Percentiles rank a stretch among this genome's conserved stretches.
These are phyloP conservation scores for Prosopocoilus inquinatus DNA, from an alignment of 2,888 invertebrate species.

Conservation along the genomic window DNA sequence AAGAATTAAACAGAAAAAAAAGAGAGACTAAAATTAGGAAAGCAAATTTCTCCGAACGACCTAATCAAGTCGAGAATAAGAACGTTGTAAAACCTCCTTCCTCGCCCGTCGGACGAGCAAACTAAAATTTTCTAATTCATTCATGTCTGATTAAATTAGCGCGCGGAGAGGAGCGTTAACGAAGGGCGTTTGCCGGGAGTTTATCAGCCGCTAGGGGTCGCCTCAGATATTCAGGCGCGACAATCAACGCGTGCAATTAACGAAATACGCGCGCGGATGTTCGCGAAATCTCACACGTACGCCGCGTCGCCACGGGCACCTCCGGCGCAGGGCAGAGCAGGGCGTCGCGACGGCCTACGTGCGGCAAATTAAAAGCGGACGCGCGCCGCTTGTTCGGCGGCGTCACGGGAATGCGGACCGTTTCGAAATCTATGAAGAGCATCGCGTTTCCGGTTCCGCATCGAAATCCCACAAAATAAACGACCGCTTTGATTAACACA, in stretches of 20 bases:
- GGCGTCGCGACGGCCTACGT: slow-evolving; percentile 10
- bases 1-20: no score
- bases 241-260: slow-evolving; percentile 30
- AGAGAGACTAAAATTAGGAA: neutral
- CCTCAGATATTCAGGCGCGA: slow-evolving; percentile 25
- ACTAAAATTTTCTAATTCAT: slow-evolving; percentile 19
- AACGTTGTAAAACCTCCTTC: slow-evolving; percentile 7
- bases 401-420: slow-evolving; percentile 36
- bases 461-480: slow-evolving; percentile 32
- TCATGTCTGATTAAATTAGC: slow-evolving; percentile 17
- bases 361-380: slow-evolving; percentile 19
- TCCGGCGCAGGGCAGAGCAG: slow-evolving; percentile 7
- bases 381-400: slow-evolving; percentile 25
- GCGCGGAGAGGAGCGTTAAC: slow-evolving; percentile 5
- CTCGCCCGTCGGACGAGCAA: slow-evolving; percentile 7
- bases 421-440: slow-evolving; percentile 31
- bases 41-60: slow-evolving; percentile 4
- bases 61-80: slow-evolving; percentile 8
- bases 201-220: slow-evolving; percentile 11
- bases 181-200: slow-evolving; percentile 3
- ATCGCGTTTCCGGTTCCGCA: slow-evolving; percentile 28
- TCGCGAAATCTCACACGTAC: slow-evolving; percentile 24
- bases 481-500: slow-evolving; percentile 33
- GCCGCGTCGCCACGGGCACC: slow-evolving; percentile 10
- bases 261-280: slow-evolving; percentile 26